Base-by-base conservation (phyloP, 1,140 invertebrate genomes). In the Chionoecetes opilio region DNA sequence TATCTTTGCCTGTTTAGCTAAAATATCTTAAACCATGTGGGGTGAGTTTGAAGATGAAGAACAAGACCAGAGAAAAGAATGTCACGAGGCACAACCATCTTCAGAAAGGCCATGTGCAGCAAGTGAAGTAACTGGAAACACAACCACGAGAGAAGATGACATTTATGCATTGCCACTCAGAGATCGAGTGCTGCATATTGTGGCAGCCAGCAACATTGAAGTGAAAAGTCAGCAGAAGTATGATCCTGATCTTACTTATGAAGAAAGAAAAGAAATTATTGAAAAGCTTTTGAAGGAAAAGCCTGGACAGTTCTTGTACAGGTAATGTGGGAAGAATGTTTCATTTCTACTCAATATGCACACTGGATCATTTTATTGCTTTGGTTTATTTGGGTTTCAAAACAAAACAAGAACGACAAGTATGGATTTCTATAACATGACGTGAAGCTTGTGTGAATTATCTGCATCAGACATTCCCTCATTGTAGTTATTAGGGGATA, bases 151-250 rank as follows among this genome's bases (percentile, higher is more conserved):
- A 37, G 85, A 93, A 1, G 37, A 53, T 82, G 34, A 75, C 29
- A 32, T 26, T 1, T 35, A 32, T 21, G 14, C 8, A 6, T 46
- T 87, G n/a, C 75, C 94, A 35, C 38, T 95, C 21, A 95, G 89
- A 75, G 94, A 95, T 75, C 90, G 94, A 14, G 11, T 95, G 21
- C 46, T 95, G 17, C 90, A 95, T 88, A 41, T 88, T 38, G 29
- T 95, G 41, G 90, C 94, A 17, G 82, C 94, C 3, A 95, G 94
- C 37, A 87, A 31, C 32, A n/a, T 95, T 38, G 85, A 86, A 31
- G 34, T 95, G 82, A 95, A 95, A 63, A 95, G 94, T 88, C 94
- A 95, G 53, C 94, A 95, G 46, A 84, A 75, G 26, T 95, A 92
- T 95, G 94, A 95, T 31, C 94, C 94, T 63, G 94, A 95, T 37